Percentiles rank a stretch among this genome's conserved stretches.
These are phyloP conservation scores for Delia radicum DNA, from an alignment of 1,140 invertebrate species.

Conservation along the genomic window DNA sequence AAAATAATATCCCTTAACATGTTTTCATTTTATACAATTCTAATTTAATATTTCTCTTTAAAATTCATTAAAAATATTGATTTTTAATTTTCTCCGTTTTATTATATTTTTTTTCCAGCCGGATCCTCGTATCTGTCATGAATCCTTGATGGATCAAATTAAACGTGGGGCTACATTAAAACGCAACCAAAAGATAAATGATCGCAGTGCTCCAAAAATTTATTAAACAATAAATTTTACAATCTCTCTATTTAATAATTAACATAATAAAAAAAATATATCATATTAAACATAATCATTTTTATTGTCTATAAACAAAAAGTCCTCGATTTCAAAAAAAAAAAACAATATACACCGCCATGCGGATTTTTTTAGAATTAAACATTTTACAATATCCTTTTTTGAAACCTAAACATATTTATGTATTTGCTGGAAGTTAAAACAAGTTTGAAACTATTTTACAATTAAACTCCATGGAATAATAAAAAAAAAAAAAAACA, in stretches of 20 bases:
- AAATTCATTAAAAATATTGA: not conserved
- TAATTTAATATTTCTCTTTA: not conserved
- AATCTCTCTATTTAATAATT: not conserved
- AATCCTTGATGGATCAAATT: slow-evolving; percentile 86
- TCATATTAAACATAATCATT: slow-evolving; percentile 2
- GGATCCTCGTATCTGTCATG: slow-evolving; percentile 71
- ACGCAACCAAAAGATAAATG: slow-evolving; percentile 62
- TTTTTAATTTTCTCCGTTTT: not conserved
- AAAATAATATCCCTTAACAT: too few species aligned
- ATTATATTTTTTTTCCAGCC: slow-evolving; percentile 57
- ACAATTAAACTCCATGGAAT: slow-evolving; percentile 23
- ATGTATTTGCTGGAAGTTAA: slow-evolving; percentile 35
- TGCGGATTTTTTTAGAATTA: slow-evolving; percentile 19
- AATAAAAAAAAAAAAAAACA: slow-evolving; percentile 23
- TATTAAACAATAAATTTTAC: slow-evolving; percentile 55
- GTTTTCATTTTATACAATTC: not conserved
- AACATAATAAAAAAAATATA: slow-evolving; percentile 19
- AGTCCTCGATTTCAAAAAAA: slow-evolving; percentile 5
- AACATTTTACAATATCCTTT: slow-evolving; percentile 16
- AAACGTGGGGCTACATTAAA: slow-evolving; percentile 78
- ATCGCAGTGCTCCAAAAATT: slow-evolving; percentile 70
- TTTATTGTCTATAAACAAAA: slow-evolving; percentile 11
- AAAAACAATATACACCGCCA: slow-evolving; percentile 17
- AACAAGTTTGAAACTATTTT: slow-evolving; percentile 35
- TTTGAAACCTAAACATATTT: slow-evolving; percentile 10